Evolutionary conservation across 1,140 invertebrate genomes (phyloP).

Genomic region (Drosophila punjabiensis): DNA sequence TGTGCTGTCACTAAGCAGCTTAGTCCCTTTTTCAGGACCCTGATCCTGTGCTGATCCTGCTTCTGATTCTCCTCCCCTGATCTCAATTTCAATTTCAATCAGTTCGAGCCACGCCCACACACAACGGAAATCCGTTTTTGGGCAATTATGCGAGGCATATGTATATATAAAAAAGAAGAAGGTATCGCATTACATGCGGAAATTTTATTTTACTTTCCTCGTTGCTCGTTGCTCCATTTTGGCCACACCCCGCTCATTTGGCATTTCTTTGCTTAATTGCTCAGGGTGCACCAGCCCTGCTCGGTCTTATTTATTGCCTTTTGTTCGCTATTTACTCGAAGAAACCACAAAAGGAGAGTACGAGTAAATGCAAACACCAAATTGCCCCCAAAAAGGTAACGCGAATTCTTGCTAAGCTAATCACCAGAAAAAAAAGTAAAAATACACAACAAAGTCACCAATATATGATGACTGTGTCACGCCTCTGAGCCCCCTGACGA

Average conservation of each 20-base stretch:
- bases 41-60: conserved; percentile 9
- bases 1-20: conserved; percentile 67
- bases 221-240: conserved; percentile 51
- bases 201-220: conserved; percentile 46
- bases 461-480: conserved; percentile 55
- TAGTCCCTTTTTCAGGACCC: conserved; percentile 43
- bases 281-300: conserved; percentile 49
- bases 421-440: conserved; percentile 49
- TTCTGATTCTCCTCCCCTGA: conserved; percentile 42
- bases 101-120: conserved; percentile 67
- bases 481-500: conserved; percentile 27
- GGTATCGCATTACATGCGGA: conserved; percentile 69
- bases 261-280: conserved; percentile 65
- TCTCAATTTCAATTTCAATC: conserved; percentile 78
- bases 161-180: conserved; percentile 19
- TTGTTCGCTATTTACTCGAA: conserved; percentile 70
- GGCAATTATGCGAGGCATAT: conserved; percentile 63
- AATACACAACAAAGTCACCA: conserved; percentile 59
- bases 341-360: conserved; percentile 45
- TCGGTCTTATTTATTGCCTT: conserved; percentile 65
- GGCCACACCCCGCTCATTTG: conserved; percentile 57
- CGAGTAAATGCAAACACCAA: conserved; percentile 37
- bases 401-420: conserved; percentile 84
- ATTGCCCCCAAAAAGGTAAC: conserved; percentile 55
- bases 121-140: conserved; percentile 76